phyloP scores from a whole-genome alignment of 2,888 invertebrate genomes.

The Xylota segnis region DNA sequence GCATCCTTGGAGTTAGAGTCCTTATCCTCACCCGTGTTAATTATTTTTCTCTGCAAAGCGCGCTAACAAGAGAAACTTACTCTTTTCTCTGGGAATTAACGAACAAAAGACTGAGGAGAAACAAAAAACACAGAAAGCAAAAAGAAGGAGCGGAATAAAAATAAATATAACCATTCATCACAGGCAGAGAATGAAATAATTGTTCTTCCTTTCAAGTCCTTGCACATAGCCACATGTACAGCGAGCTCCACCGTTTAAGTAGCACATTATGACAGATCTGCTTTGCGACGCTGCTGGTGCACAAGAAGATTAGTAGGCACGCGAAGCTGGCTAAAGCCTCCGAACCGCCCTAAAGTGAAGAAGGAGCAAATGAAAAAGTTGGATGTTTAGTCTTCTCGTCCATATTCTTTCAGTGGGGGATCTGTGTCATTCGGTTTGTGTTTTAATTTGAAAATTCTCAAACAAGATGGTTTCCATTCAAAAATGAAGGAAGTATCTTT shows the following conservation, averaged over 20 bases:
- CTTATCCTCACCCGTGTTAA: constrained; percentile 21
- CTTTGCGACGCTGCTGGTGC: constrained; percentile 5
- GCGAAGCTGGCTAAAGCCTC: not conserved
- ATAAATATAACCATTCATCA: constrained; percentile 15
- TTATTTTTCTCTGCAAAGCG: constrained; percentile 17
- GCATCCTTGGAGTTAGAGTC: not conserved
- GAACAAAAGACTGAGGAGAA: constrained; percentile 8
- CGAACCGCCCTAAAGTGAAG: not conserved
- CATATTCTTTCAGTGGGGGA: not conserved
- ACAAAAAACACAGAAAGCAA: too few relatives aligned
- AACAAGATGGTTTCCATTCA: not conserved
- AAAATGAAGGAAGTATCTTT: not conserved
- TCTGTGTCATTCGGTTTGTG: not conserved
- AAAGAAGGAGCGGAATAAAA: not conserved
- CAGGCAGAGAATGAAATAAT: constrained; percentile 13
- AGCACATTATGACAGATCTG: constrained; percentile 45
- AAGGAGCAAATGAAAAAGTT: not conserved
- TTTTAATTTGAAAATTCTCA: not conserved
- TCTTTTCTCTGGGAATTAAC: constrained; percentile 10
- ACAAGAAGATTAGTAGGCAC: constrained; percentile 19
- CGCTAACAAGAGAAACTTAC: not conserved
- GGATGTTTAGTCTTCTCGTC: not conserved
- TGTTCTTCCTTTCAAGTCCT: not conserved
- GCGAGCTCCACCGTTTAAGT: constrained; percentile 21
- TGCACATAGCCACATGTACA: not conserved